phyloP scores from a whole-genome alignment of 2,113 vertebrate species.

The Platanista minor region DNA sequence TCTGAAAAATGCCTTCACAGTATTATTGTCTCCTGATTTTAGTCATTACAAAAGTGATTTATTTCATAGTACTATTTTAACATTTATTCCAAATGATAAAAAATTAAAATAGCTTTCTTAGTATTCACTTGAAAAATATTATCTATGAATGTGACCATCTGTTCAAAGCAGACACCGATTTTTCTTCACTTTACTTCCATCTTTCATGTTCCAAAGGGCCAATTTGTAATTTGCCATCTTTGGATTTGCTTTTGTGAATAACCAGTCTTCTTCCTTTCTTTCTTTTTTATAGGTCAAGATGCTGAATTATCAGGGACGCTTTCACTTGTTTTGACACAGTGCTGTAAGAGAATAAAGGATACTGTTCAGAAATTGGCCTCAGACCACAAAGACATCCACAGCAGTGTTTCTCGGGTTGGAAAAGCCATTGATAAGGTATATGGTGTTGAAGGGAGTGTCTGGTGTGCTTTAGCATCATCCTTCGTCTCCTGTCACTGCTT shows the following conservation, averaged over 20 bases:
- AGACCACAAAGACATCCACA: conserved; percentile 90
- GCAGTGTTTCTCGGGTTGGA: conserved; percentile 89
- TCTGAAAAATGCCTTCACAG: background rate
- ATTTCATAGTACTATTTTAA: conserved; percentile 5
- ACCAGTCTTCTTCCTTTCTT: background rate
- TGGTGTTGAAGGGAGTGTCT: background rate
- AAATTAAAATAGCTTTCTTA: background rate
- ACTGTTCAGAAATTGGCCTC: conserved; percentile 90
- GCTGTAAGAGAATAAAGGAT: conserved; percentile 90
- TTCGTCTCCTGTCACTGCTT: background rate
- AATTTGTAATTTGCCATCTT: background rate
- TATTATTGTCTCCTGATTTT: conserved; percentile 3
- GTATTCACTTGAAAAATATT: conserved; percentile 24
- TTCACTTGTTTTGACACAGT: conserved; percentile 89
- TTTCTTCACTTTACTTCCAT: background rate
- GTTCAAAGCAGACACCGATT: background rate
- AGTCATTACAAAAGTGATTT: background rate
- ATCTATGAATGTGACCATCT: background rate
- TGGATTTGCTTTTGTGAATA: conserved; percentile 34
- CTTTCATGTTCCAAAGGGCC: background rate
- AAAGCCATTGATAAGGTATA: conserved; percentile 92
- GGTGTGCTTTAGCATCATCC: background rate
- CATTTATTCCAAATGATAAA: conserved; percentile 1
- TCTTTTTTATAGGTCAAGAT: conserved; percentile 81
- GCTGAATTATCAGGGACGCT: conserved; percentile 87